A percentile compares a stretch with the other conserved stretches of the same genome.
Conservation (phyloP, 2,113 vertebrate genomes). For the Paedocypris sp. region DNA sequence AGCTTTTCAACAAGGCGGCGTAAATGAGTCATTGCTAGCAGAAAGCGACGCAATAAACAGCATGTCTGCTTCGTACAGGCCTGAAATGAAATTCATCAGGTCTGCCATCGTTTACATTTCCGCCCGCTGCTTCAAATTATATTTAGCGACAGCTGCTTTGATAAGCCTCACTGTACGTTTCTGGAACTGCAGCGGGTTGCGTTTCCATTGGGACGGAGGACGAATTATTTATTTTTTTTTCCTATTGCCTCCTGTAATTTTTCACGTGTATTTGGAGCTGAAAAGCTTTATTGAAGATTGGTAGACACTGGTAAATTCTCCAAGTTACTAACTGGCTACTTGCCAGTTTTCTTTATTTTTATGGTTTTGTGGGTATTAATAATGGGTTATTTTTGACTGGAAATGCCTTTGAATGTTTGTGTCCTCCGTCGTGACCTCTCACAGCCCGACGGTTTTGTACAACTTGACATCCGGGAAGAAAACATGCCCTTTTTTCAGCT, state of each 20-base stretch:
- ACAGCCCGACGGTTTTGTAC: background rate
- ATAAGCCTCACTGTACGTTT: slow-evolving; percentile 12
- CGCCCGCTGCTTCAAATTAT: slow-evolving; percentile 19
- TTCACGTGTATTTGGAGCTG: background rate
- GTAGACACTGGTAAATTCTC: too few species aligned
- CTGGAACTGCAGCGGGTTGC: slow-evolving; percentile 16
- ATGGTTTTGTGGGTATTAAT: too few species aligned
- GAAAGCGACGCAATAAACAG: slow-evolving; percentile 20
- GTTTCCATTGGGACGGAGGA: slow-evolving; percentile 9
- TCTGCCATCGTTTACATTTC: slow-evolving; percentile 28
- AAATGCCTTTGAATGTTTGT: too few species aligned
- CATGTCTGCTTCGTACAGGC: slow-evolving; percentile 9
- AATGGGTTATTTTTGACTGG: too few species aligned
- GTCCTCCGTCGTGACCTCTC: background rate
- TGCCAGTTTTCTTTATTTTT: too few species aligned
- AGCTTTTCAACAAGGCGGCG: slow-evolving; percentile 10
- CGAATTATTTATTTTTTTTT: background rate
- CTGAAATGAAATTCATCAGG: slow-evolving; percentile 34
- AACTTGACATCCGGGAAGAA: slow-evolving; percentile 4
- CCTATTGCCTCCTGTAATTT: background rate
- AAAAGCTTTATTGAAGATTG: too few species aligned
- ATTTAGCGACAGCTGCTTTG: slow-evolving; percentile 26
- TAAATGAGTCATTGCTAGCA: slow-evolving; percentile 15
- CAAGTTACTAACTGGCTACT: too few species aligned
- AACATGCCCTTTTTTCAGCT: slow-evolving; percentile 26